Evolutionary conservation across 2,113 vertebrate genomes (phyloP).

Genomic region (Cinclus mexicanus): DNA sequence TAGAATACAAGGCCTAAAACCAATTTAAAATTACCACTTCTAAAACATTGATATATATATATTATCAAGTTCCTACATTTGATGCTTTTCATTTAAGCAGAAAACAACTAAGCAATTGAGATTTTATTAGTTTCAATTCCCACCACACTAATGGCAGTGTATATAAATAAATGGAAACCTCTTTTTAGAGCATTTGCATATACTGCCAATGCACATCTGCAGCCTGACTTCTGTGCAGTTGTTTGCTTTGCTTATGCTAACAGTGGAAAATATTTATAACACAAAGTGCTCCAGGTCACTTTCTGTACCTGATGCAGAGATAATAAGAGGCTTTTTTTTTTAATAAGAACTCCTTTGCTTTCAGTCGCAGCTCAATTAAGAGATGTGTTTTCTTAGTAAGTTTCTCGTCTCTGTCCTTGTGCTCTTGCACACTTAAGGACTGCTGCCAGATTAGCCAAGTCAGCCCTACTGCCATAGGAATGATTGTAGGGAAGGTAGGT

Average conservation of each 20-base stretch:
- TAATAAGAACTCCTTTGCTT: neutral
- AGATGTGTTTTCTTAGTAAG: neutral
- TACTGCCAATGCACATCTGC: neutral
- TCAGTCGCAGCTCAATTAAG: neutral
- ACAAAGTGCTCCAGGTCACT: neutral
- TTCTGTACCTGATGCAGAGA: neutral
- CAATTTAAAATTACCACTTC: neutral
- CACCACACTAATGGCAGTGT: neutral
- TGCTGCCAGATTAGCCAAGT: neutral
- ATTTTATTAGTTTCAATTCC: neutral
- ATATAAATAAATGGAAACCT: neutral
- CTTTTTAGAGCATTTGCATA: neutral
- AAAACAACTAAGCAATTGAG: neutral
- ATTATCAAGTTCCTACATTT: neutral
- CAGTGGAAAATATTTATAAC: constrained; percentile 1
- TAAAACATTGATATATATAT: neutral
- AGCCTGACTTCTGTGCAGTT: neutral
- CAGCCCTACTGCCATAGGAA: neutral
- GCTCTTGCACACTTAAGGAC: neutral
- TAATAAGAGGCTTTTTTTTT: neutral
- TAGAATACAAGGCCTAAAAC: neutral
- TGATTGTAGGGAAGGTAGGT: neutral
- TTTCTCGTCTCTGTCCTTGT: neutral
- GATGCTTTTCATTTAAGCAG: neutral
- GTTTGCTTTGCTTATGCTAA: neutral